Base-by-base conservation (phyloP, 2,888 invertebrate species). In the Diogma glabrata region DNA sequence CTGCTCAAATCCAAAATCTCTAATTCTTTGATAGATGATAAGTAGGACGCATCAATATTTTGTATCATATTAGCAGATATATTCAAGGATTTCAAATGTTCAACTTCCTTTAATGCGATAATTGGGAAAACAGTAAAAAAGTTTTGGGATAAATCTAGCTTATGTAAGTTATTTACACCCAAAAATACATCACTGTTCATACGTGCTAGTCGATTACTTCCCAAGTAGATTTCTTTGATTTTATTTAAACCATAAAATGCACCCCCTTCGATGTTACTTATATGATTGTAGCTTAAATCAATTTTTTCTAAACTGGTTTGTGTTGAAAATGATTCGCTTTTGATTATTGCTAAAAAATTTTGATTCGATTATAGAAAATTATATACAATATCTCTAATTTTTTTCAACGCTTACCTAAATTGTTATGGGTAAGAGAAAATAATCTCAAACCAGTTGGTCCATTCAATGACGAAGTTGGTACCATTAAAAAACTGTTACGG, bases 1-100 rank as follows among this genome's bases (percentile, higher is more conserved):
- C 89, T 76, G 60, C 89, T 89, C 50, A 93, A 71, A 66, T 92
- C 90, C 60, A 93, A 67, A 6, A 81, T 77, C 68, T 87, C 81
- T 20, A 92, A 68, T 1, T 78, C 77, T 7, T 75, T 73, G 48
- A 90, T 66, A 1, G 81, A 74, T 57, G 78, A 77, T 53, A 90
- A 69, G 59, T 87, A 81, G 16, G 78, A 77, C 59, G 81, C 83
- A 60, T 88, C 87, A 60, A 92, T 75, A 63, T 76, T 84, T 85
- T 82, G 82, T 54, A 92, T 83, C 72, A 89, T 79, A 70, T 92
- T 92, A 56, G 88, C 85, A 12, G 88, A 88, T 30, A 91, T 71
- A 67, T 89, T 87, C 54, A 92, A 72, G 55, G 82, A 79, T 63
- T 80, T 81, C 19, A 93, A 69, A 51, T 78, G 78, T 19, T 71